A percentile compares a stretch with the other conserved stretches of the same genome.
Evolutionary conservation across 2,888 invertebrate species (phyloP).

Genomic region (Nebria brevicollis): DNA sequence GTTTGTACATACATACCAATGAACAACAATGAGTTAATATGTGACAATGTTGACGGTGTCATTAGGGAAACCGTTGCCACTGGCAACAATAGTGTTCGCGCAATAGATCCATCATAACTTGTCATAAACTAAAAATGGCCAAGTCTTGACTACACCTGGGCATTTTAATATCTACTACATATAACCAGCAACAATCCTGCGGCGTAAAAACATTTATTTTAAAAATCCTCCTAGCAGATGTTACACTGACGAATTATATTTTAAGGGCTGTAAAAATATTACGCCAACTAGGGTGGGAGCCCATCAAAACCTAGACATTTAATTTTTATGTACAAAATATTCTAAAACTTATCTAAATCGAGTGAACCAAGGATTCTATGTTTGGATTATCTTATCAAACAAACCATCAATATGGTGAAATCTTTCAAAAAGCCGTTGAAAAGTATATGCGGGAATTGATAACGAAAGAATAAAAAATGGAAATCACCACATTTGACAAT

Average conservation of each 20-base stretch:
- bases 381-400: constrained; percentile 31
- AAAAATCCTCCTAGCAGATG: constrained; percentile 58
- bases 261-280: constrained; percentile 20
- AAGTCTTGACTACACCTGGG: constrained; percentile 53
- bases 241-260: constrained; percentile 53
- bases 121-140: constrained; percentile 51
- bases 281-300: constrained; percentile 37
- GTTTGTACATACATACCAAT: background rate
- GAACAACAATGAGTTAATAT: constrained; percentile 13
- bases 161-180: constrained; percentile 52
- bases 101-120: constrained; percentile 59
- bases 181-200: constrained; percentile 54
- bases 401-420: constrained; percentile 35
- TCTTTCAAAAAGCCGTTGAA: constrained; percentile 33
- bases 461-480: constrained; percentile 11
- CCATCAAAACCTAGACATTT: constrained; percentile 45
- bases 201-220: constrained; percentile 57
- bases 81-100: constrained; percentile 32
- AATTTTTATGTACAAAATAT: constrained; percentile 43
- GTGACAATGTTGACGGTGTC: constrained; percentile 22
- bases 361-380: background rate
- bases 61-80: constrained; percentile 33
- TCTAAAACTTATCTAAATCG: background rate
- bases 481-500: constrained; percentile 28
- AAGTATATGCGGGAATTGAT: constrained; percentile 42